Evolutionary conservation across 1,140 invertebrate species (phyloP), one percentile per base, ranked within the genome.

Genomic region (Chrysomallon squamiferum): DNA sequence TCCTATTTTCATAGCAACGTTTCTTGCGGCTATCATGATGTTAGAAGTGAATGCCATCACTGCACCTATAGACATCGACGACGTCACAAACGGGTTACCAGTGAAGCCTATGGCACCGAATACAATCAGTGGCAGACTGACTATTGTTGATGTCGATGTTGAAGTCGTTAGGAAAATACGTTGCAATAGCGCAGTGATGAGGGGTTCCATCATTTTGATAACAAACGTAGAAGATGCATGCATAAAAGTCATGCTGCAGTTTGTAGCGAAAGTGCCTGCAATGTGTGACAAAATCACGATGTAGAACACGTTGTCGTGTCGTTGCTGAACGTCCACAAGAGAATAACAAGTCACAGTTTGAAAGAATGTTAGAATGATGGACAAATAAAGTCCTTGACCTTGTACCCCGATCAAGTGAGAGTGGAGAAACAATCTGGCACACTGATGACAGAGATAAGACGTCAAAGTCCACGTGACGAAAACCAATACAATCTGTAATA

Each of bases 201-300:
- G 38, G 13, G 69, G 69, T 22, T 68, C 69, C 52, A 49, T 43
- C 29, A 69, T 38, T 58, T 71, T 71, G 57, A 71, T 56, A 30
- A 65, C 65, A 22, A 71, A 35, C 1, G 69, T 68, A 7, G 69
- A 71, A 13, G 65, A 63, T 1, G 69, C 65, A 25, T 59, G 59
- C 47, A 68, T 64, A 4, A 67, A n/a, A 13, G 61, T 15, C 57
- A 67, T 43, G 50, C 69, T 71, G 58, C 18, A n/a, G 65, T 71
- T 71, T 30, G 69, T 71, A 2, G 61, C 30, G 5, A 71, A 29
- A 20, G 69, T 71, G 5, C 65, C 65, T 50, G 65, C 3, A 20
- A 54, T 9, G 38, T 71, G 69, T 2, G 59, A 56, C 4, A 47
- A 4, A 27, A 32, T 25, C n/a, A 52, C 45, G 2, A 57, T 54